A percentile compares a stretch with the other conserved stretches of the same genome.
Evolutionary conservation across 1,140 invertebrate genomes (phyloP).

Genomic region (Marisa cornuarietis): DNA sequence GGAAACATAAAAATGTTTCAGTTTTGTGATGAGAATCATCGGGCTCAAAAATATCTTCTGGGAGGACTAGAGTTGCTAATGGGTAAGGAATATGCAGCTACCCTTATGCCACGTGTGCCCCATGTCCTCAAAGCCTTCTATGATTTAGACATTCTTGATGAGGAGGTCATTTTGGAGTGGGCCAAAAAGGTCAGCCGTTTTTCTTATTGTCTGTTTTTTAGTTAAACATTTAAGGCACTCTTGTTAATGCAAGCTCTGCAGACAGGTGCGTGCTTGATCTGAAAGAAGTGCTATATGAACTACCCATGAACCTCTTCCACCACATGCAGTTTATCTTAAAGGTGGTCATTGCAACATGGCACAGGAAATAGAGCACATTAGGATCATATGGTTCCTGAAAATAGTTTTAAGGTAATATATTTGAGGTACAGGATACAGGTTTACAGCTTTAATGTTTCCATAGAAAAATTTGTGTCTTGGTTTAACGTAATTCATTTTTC

Average conservation of each 20-base stretch:
- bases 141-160: conserved; percentile 93
- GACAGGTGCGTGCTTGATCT: neutral
- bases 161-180: conserved; percentile 74
- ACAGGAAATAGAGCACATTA: neutral
- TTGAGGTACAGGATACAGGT: too few species aligned
- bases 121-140: conserved; percentile 93
- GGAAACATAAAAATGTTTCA: conserved; percentile 68
- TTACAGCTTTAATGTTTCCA: too few species aligned
- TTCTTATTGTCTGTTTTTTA: neutral
- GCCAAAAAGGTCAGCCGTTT: conserved; percentile 79
- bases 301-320: too few species aligned
- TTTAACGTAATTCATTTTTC: too few species aligned
- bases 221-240: neutral
- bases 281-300: neutral
- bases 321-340: neutral
- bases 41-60: conserved; percentile 94
- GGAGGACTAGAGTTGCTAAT: conserved; percentile 95
- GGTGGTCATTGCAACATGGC: neutral
- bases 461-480: too few species aligned
- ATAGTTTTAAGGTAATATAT: too few species aligned
- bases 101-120: conserved; percentile 86
- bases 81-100: conserved; percentile 78
- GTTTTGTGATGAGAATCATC: conserved; percentile 88
- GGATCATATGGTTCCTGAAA: too few species aligned
- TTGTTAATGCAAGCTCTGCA: neutral